These are phyloP conservation scores for Turnix velox DNA, from an alignment of 2,113 vertebrate species.

Conservation along the genomic window DNA sequence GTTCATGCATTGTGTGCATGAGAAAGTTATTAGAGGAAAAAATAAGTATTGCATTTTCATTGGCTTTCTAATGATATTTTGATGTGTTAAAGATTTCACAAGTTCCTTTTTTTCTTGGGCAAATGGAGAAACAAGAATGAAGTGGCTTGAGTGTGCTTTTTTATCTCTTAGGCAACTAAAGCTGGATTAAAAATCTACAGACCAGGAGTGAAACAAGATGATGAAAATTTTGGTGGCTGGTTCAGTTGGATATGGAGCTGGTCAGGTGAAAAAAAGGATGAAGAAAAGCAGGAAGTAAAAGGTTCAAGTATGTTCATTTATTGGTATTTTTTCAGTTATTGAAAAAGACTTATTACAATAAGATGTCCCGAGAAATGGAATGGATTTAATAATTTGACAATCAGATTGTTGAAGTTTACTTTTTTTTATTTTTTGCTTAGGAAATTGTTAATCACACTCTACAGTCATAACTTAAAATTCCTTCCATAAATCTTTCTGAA, in stretches of 20 bases:
- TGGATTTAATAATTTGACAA: background rate
- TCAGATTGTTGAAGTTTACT: rapidly evolving
- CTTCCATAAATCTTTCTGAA: background rate
- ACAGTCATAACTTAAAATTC: background rate
- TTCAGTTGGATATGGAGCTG: slow-evolving; percentile 91
- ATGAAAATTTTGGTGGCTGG: slow-evolving; percentile 88
- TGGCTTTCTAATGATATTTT: background rate
- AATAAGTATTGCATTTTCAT: background rate
- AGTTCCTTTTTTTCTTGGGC: background rate
- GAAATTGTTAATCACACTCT: background rate
- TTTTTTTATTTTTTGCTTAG: background rate
- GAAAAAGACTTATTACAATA: background rate
- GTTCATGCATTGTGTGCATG: background rate
- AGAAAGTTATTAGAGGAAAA: background rate
- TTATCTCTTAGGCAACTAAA: slow-evolving; percentile 80
- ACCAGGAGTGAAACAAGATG: slow-evolving; percentile 85
- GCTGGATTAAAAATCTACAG: slow-evolving; percentile 86
- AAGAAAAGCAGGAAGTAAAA: slow-evolving; percentile 76
- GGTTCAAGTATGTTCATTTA: slow-evolving; percentile 75
- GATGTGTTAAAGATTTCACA: background rate
- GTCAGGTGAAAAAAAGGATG: slow-evolving; percentile 68
- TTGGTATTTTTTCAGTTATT: background rate
- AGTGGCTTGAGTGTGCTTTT: background rate
- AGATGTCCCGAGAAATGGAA: background rate
- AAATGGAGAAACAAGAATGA: background rate